phyloP scores from a whole-genome alignment of 2,888 invertebrate genomes.

The Trissolcus japonicus region DNA sequence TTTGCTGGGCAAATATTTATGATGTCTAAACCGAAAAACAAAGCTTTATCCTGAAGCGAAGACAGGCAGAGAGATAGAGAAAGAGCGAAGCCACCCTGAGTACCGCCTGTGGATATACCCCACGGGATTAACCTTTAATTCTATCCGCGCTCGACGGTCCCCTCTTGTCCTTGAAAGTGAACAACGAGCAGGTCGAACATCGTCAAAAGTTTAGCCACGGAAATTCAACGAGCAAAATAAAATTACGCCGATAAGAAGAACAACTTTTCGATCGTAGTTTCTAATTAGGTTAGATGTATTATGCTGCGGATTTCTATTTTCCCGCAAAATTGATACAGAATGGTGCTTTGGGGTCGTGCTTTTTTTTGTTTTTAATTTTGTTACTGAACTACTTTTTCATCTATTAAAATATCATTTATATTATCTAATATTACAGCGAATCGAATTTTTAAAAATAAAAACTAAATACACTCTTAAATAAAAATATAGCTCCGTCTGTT shows the following conservation, averaged over 20 bases:
- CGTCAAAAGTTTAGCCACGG: slow-evolving; percentile 57
- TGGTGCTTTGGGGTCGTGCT: no score
- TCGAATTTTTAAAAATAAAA: no score
- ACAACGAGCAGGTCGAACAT: slow-evolving; percentile 61
- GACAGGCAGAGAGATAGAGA: slow-evolving; percentile 36
- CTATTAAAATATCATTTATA: no score
- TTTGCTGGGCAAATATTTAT: slow-evolving; percentile 73
- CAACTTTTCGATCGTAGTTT: slow-evolving; percentile 43
- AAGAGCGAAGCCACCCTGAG: slow-evolving; percentile 48
- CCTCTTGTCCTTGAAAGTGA: slow-evolving; percentile 63
- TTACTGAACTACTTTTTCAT: no score
- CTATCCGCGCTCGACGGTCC: slow-evolving; percentile 70
- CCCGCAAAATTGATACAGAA: slow-evolving; percentile 12
- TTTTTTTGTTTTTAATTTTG: no score
- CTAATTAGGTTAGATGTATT: slow-evolving; percentile 46
- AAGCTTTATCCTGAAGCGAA: slow-evolving; percentile 60
- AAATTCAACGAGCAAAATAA: slow-evolving; percentile 62
- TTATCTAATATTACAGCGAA: no score
- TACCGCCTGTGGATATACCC: slow-evolving; percentile 62
- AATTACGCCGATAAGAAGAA: slow-evolving; percentile 57
- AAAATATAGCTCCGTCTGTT: no score
- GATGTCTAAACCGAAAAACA: slow-evolving; percentile 67
- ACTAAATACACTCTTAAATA: no score
- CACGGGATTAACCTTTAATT: slow-evolving; percentile 76
- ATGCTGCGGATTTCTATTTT: slow-evolving; percentile 26